Base-by-base conservation (phyloP, 2,113 vertebrate species). In the Semnornis frantzii region DNA sequence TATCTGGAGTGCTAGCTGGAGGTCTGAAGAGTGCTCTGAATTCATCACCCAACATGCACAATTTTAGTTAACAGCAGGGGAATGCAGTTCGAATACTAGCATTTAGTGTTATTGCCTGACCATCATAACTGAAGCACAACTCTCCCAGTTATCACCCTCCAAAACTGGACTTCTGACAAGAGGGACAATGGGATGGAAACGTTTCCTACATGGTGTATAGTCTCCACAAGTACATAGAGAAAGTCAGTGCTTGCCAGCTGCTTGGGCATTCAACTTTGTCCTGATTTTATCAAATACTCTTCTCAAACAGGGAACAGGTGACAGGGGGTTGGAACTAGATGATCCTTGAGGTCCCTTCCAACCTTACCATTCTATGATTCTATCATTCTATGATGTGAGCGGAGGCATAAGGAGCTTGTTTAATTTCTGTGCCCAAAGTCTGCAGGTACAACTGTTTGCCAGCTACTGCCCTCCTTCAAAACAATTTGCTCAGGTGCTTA, bases 201-300 rank as follows among this genome's bases (percentile, higher is more conserved):
- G 15, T 52, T 63, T 6, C 3, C 19, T 71, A 10, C 23, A 54
- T 39, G 58, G 0, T 24, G 6, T 0, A 0, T 20, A 11, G 16
- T 21, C 57, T 55, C 31, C 70, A 15, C 19, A 63, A 88, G 27
- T 54, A 79, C 25, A 39, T n/a, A 63, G 6, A 64, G 19, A 76
- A 46, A 50, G 11, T n/a, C 62, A 6, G 11, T 39, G 12, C 28
- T 83, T 54, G 28, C 33, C 23, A 71, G 1, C 20, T 31, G 12
- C 30, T 69, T 3, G 1, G n/a, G 31, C 86, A 65, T 74, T 68
- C 10, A n/a, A 8, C 42, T 83, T 85, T 64, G 33, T 55, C 57
- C 21, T 20, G 27, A 31, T 57, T 77, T 70, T 81, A 55, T 3
- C 21, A n/a, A 68, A 83, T 46, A 55, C 12, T 24, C 13, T 50